Evolutionary conservation across 2,888 invertebrate genomes (phyloP), one percentile per base, ranked within the genome.

Genomic region (Platycnemis pennipes): DNA sequence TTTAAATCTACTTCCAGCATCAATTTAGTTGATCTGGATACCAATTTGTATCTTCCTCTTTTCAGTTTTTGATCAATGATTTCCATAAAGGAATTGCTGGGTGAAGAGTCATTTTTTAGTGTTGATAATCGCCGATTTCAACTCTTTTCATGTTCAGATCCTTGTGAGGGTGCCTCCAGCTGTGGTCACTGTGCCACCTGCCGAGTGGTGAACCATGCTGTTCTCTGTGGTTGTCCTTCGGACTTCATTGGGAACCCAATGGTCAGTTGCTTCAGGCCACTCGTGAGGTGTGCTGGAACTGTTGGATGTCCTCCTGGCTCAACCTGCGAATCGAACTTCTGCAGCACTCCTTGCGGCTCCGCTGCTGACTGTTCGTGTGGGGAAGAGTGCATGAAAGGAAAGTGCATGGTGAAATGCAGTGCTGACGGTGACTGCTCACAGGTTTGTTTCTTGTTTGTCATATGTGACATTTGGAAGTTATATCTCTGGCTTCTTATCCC

Each of bases 151-250:
- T 95, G 96, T 96, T 94, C 96, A 98, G 98, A 98, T 97, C 99
- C 99, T 16, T 99, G 99, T 96, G 97, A 97, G 95, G 97, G 97
- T 94, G 97, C 97, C 22, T 97, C 97, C 94, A 97, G 98, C 94
- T 99, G 99, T 96, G 99, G 99, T 89, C 97, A 98, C 89, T 99
- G 99, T 96, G 98, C 99, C 37, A 97, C 98, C 94, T 99, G 99
- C 95, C 97, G 97, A 95, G 98, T 99, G 4, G 97, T 98, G 94
- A 98, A 98, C 96, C 99, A 99, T 96, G 98, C 98, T 49, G 98
- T 98, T 0, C 98, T 98, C 96, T 99, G 99, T 96, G 98, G 98
- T 96, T 99, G 99, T 95, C 98, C 98, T 3, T 97, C 97, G 94
- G 98, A 98, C 96, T 98, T 98, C 95, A 97, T 98, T 69, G 99